Percentiles rank a stretch among this genome's conserved stretches.
Conservation (phyloP, 2,797 vertebrate species). For the Antennarius maculatus region DNA sequence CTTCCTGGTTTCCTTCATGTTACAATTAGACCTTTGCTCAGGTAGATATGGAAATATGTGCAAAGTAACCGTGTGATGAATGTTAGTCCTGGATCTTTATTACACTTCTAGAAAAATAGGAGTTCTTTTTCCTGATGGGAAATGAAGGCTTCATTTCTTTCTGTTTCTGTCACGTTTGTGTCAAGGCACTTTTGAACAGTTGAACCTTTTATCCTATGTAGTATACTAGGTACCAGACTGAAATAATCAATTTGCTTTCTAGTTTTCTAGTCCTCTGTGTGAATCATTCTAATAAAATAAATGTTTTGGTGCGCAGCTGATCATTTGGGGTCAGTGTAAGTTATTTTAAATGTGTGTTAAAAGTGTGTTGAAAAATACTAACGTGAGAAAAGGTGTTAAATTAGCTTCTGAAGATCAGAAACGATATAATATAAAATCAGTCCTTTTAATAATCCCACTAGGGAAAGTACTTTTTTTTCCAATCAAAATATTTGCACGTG, state of each 20-base stretch:
- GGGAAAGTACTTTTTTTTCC: too few relatives aligned
- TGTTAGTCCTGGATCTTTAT: conserved; percentile 12
- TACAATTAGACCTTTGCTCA: conserved; percentile 72
- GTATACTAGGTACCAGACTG: not conserved
- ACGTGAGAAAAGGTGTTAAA: not conserved
- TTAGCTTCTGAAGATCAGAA: not conserved
- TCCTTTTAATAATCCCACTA: too few relatives aligned
- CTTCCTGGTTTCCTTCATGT: conserved; percentile 51
- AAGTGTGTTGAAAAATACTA: not conserved
- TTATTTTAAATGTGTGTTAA: not conserved
- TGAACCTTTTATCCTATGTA: too few relatives aligned
- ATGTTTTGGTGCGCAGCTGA: too few relatives aligned
- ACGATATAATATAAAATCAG: not conserved
- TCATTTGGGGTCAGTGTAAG: too few relatives aligned
- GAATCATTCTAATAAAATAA: not conserved
- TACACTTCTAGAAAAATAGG: conserved; percentile 27
- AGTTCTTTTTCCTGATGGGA: conserved; percentile 25
- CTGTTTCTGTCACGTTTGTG: not conserved
- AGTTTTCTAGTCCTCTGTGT: not conserved
- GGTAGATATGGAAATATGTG: conserved; percentile 62
- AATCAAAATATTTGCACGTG: too few relatives aligned
- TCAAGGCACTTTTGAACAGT: not conserved
- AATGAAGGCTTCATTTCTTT: not conserved
- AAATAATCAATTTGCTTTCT: not conserved
- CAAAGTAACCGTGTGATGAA: conserved; percentile 22